Conservation (phyloP, 2,113 vertebrate species). For the Pseudopipra pipra region DNA sequence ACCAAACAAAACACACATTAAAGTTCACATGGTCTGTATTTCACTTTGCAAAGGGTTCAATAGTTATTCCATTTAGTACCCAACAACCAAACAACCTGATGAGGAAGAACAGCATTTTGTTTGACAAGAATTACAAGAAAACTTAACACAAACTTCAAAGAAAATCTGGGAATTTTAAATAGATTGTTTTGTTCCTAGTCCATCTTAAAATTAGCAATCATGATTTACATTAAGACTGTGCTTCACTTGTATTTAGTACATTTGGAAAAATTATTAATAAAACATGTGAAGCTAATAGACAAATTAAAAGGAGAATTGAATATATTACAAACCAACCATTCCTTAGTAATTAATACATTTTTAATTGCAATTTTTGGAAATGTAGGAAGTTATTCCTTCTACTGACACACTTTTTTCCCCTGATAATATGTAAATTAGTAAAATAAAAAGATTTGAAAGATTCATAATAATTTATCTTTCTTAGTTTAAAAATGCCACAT, state of each 20-base stretch:
- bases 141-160: not conserved
- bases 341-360: not conserved
- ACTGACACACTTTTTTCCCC: not conserved
- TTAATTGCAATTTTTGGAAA: not conserved
- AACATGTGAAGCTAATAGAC: not conserved
- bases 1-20: not conserved
- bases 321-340: not conserved
- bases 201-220: not conserved
- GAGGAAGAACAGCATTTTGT: not conserved
- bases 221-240: not conserved
- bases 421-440: not conserved
- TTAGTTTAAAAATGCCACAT: not conserved
- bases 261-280: conserved; percentile 27
- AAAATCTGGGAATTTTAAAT: not conserved
- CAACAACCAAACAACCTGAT: not conserved
- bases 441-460: not conserved
- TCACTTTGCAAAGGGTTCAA: not conserved
- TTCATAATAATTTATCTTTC: not conserved
- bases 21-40: not conserved
- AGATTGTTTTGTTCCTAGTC: not conserved
- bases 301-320: conserved; percentile 11
- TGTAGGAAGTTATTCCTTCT: not conserved
- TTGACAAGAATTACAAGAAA: not conserved
- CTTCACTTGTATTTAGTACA: not conserved
- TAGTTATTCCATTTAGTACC: not conserved